Evolutionary conservation across 1,140 invertebrate species (phyloP).

Genomic region (Apocrypta bakeri): DNA sequence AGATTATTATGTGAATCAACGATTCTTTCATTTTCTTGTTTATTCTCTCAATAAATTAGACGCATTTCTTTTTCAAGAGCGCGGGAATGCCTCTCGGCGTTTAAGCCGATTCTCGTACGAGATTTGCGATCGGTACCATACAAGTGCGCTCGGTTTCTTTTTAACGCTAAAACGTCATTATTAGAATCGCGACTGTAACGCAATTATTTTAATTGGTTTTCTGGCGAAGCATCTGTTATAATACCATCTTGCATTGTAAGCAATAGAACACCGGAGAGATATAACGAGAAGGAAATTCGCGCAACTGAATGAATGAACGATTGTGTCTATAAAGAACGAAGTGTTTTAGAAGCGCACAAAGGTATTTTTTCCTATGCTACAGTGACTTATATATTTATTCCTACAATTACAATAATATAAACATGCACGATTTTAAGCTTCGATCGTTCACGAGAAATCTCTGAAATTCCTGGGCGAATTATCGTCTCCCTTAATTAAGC

Average conservation of each 20-base stretch:
- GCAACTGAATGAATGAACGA: background rate
- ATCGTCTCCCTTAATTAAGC: conserved; percentile 30
- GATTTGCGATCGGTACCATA: too few relatives aligned
- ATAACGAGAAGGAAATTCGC: background rate
- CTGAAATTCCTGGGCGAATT: background rate
- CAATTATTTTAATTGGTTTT: conserved; percentile 24
- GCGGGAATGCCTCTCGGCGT: too few relatives aligned
- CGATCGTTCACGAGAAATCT: background rate
- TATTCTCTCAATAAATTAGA: background rate
- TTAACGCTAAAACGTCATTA: background rate
- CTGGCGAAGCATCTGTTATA: background rate
- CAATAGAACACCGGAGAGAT: background rate
- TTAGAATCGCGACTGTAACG: background rate
- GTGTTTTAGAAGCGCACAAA: background rate
- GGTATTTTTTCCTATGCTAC: too few relatives aligned
- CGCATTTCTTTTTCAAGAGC: background rate
- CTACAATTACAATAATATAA: too few relatives aligned
- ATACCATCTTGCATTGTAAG: background rate
- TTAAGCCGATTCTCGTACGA: too few relatives aligned
- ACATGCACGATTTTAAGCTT: too few relatives aligned
- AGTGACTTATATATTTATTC: too few relatives aligned
- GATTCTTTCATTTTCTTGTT: too few relatives aligned
- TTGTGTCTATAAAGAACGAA: background rate
- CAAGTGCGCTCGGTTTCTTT: background rate
- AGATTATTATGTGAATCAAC: too few relatives aligned